Percentiles rank a stretch among this genome's conserved stretches.
These are phyloP conservation scores for Mesopsocus fuscifrons DNA, from an alignment of 2,888 invertebrate genomes.

Conservation along the genomic window DNA sequence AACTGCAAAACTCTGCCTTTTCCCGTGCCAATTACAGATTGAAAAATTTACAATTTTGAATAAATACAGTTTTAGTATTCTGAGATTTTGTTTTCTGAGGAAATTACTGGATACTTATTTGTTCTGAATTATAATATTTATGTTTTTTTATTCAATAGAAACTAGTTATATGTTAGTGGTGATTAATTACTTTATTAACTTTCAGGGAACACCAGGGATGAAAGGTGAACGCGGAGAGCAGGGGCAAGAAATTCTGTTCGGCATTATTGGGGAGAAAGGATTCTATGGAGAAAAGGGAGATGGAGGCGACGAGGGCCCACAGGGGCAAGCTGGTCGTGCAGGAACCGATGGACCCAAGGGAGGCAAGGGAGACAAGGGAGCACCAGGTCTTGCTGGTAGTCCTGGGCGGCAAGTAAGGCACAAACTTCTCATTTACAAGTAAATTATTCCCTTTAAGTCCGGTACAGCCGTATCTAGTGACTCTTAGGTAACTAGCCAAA, in stretches of 20 bases:
- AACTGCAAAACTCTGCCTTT: too few relatives aligned
- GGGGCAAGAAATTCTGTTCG: constrained; percentile 18
- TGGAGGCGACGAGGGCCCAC: constrained; percentile 23
- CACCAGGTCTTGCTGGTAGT: constrained; percentile 23
- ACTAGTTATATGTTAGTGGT: background rate
- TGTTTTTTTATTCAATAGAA: too few relatives aligned
- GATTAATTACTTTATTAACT: background rate
- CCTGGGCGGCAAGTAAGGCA: constrained; percentile 48
- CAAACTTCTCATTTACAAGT: too few relatives aligned
- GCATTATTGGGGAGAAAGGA: constrained; percentile 18
- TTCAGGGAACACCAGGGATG: constrained; percentile 16
- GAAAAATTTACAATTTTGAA: too few relatives aligned
- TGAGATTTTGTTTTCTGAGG: too few relatives aligned
- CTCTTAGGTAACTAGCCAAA: background rate
- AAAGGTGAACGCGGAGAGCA: constrained; percentile 20
- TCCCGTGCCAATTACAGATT: too few relatives aligned
- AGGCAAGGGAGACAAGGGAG: constrained; percentile 34
- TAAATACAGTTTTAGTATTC: too few relatives aligned
- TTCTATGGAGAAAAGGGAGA: constrained; percentile 20
- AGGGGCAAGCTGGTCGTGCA: constrained; percentile 24
- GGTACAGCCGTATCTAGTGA: constrained; percentile 18
- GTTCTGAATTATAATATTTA: too few relatives aligned
- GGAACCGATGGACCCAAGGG: constrained; percentile 31
- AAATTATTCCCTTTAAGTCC: too few relatives aligned
- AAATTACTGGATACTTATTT: too few relatives aligned